Evolutionary conservation across 1,140 invertebrate species (phyloP).

Genomic region (Sipha flava): DNA sequence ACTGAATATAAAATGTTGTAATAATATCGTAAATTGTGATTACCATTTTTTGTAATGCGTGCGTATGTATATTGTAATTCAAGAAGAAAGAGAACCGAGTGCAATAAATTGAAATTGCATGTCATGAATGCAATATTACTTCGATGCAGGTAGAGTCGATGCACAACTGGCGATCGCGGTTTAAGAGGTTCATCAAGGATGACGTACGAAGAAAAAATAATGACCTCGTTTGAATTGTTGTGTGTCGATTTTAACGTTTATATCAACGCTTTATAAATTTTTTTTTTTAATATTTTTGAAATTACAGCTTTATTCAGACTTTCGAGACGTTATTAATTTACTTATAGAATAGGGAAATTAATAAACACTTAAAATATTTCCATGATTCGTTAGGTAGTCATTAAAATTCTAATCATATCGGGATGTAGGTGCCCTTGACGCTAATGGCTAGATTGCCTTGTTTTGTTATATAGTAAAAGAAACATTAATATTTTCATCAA

Average conservation of each 20-base stretch:
- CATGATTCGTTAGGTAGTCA: neutral
- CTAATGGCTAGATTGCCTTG: constrained; percentile 13
- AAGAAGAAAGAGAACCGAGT: neutral
- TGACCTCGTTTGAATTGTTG: neutral
- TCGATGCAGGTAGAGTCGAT: neutral
- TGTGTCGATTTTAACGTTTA: neutral
- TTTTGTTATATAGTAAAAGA: neutral
- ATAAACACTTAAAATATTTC: neutral
- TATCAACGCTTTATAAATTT: neutral
- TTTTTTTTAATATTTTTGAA: neutral
- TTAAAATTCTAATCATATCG: neutral
- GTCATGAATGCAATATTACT: neutral
- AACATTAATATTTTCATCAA: neutral
- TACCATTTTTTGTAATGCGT: neutral
- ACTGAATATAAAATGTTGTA: too few species aligned
- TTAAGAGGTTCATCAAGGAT: neutral
- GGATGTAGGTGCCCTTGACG: constrained; percentile 11
- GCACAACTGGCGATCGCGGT: neutral
- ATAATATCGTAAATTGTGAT: too few species aligned
- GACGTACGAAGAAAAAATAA: neutral
- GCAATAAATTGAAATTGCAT: neutral
- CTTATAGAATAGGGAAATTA: neutral
- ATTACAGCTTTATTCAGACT: neutral
- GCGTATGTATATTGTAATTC: neutral
- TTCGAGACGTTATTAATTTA: neutral